Evolutionary conservation across 1,140 invertebrate species (phyloP).

Genomic region (Aradophagus sp.): DNA sequence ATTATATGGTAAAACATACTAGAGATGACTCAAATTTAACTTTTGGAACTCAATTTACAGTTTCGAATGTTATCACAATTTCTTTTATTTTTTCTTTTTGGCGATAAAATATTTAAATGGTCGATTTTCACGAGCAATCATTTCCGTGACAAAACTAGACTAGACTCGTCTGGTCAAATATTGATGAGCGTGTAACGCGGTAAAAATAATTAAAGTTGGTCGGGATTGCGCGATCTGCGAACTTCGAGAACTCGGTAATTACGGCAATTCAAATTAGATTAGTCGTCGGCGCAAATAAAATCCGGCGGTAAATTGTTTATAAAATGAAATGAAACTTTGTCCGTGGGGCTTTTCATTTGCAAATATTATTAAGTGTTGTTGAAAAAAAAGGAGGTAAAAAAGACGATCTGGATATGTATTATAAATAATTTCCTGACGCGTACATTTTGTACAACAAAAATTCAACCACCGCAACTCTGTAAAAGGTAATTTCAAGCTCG

Average conservation of each 20-base stretch:
- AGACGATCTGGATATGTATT: too few species aligned
- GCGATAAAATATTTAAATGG: too few species aligned
- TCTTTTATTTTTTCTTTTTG: too few species aligned
- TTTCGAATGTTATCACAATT: too few species aligned
- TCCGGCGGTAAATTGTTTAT: slow-evolving; percentile 39
- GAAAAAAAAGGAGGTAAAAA: slow-evolving; percentile 29
- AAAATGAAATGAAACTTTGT: slow-evolving; percentile 38
- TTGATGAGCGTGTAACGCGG: too few species aligned
- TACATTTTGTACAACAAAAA: slow-evolving; percentile 29
- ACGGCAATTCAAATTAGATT: slow-evolving; percentile 31
- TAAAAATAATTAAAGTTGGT: slow-evolving; percentile 29
- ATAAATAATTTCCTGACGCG: slow-evolving; percentile 47
- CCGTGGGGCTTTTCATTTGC: slow-evolving; percentile 18
- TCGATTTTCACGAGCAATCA: too few species aligned
- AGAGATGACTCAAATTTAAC: too few species aligned
- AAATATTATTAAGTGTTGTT: slow-evolving; percentile 30
- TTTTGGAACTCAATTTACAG: too few species aligned
- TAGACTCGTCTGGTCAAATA: too few species aligned
- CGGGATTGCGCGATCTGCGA: slow-evolving; percentile 10
- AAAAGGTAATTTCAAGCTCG: slow-evolving; percentile 27
- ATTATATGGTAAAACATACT: too few species aligned
- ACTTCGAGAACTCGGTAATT: slow-evolving; percentile 31
- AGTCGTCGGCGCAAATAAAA: slow-evolving; percentile 14
- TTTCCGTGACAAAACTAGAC: too few species aligned
- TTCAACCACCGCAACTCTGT: slow-evolving; percentile 39